phyloP scores from a whole-genome alignment of 2,113 vertebrate species.

The Stegastes partitus region DNA sequence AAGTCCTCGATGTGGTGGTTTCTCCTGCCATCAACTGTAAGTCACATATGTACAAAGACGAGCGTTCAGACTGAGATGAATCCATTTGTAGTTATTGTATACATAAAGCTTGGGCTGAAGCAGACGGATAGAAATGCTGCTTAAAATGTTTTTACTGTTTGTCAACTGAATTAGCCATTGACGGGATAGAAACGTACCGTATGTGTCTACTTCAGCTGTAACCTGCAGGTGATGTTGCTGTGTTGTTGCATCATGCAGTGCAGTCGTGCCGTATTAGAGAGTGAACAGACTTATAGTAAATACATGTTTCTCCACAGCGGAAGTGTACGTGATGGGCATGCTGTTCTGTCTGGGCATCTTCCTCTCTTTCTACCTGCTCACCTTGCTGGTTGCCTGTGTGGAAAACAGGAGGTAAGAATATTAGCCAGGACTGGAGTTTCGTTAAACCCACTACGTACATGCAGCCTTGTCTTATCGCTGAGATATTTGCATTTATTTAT shows the following conservation, averaged over 20 bases:
- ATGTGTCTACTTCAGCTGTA: too few species aligned
- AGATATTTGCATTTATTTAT: background rate
- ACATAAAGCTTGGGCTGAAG: too few species aligned
- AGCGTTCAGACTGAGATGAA: background rate
- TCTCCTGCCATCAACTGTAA: slow-evolving; percentile 91
- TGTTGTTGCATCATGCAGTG: background rate
- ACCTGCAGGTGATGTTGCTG: background rate
- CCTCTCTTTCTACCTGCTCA: slow-evolving; percentile 94
- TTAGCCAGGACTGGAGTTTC: background rate
- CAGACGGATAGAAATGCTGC: too few species aligned
- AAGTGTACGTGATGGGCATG: slow-evolving; percentile 91
- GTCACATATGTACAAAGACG: slow-evolving; percentile 30
- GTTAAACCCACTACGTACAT: background rate
- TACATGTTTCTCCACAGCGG: slow-evolving; percentile 78
- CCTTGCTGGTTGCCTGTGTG: slow-evolving; percentile 90
- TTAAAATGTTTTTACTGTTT: too few species aligned
- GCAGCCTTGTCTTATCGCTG: background rate
- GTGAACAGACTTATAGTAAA: background rate
- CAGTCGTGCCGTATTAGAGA: background rate
- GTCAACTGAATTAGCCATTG: background rate
- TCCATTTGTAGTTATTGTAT: too few species aligned
- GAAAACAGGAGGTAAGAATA: slow-evolving; percentile 90
- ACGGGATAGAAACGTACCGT: background rate
- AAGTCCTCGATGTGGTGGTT: slow-evolving; percentile 90
- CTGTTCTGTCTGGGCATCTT: slow-evolving; percentile 96